Evolutionary conservation across 1,140 invertebrate genomes (phyloP).

Genomic region (Bactericera cockerelli): DNA sequence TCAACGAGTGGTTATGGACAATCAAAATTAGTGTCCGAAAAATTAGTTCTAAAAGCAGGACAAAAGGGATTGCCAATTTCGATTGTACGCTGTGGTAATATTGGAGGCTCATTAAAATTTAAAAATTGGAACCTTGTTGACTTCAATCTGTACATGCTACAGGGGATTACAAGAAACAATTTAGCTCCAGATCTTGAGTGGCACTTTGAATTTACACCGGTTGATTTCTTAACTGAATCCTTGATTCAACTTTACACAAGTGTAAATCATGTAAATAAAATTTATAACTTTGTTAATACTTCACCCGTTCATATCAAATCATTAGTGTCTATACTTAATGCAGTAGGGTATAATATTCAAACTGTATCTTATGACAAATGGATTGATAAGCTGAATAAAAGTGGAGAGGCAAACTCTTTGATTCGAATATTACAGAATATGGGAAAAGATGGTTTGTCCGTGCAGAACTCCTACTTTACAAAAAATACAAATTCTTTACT

Average conservation of each 20-base stretch:
- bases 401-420: slow-evolving; percentile 1
- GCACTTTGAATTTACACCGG: slow-evolving; percentile 36
- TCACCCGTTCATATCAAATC: slow-evolving; percentile 17
- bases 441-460: slow-evolving; percentile 3
- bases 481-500: slow-evolving; percentile 11
- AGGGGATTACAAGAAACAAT: slow-evolving; percentile 28
- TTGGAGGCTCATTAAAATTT: slow-evolving; percentile 28
- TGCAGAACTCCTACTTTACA: slow-evolving; percentile 4
- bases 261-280: slow-evolving; percentile 28
- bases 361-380: slow-evolving; percentile 19
- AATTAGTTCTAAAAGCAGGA: slow-evolving; percentile 29
- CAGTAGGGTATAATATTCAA: slow-evolving; percentile 19
- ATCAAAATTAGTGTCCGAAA: slow-evolving; percentile 37
- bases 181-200: slow-evolving; percentile 32
- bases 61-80: slow-evolving; percentile 30
- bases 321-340: slow-evolving; percentile 14
- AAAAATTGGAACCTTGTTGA: slow-evolving; percentile 34
- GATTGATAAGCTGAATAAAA: slow-evolving; percentile 13
- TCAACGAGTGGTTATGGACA: slow-evolving; percentile 33
- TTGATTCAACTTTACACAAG: slow-evolving; percentile 30
- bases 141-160: slow-evolving; percentile 34
- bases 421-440: slow-evolving; percentile 8
- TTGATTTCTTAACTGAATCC: slow-evolving; percentile 33
- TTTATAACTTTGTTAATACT: slow-evolving; percentile 29
- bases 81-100: slow-evolving; percentile 29